Evolutionary conservation across 2,113 vertebrate genomes (phyloP).

Genomic region (Pedetes capensis): DNA sequence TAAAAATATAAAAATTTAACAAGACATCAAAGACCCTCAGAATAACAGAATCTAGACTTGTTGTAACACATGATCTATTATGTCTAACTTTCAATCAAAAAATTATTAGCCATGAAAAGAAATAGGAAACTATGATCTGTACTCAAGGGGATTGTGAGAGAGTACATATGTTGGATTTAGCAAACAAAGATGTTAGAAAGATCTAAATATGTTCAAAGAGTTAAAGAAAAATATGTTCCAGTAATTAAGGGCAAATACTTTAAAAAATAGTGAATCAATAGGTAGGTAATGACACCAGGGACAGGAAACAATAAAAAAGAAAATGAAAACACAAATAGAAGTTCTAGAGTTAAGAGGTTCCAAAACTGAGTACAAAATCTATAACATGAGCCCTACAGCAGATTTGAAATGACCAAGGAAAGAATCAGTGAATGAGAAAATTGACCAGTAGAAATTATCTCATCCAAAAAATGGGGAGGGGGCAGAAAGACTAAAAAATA

Average conservation of each 20-base stretch:
- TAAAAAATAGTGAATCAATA: background rate
- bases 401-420: background rate
- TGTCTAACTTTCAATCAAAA: background rate
- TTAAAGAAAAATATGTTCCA: background rate
- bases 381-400: background rate
- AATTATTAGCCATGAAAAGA: background rate
- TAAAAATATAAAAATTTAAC: background rate
- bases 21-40: background rate
- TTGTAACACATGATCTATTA: background rate
- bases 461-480: background rate
- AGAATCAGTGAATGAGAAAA: background rate
- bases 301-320: background rate
- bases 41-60: background rate
- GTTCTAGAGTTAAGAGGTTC: background rate
- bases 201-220: background rate
- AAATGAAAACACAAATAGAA: background rate
- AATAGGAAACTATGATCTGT: background rate
- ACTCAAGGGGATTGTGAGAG: background rate
- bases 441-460: background rate
- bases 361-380: background rate
- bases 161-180: background rate
- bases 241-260: background rate
- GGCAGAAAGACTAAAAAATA: background rate
- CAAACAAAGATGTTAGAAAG: background rate
- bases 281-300: background rate